Evolutionary conservation across 1,140 invertebrate genomes (phyloP).

Genomic region (Drosophila carrolli): DNA sequence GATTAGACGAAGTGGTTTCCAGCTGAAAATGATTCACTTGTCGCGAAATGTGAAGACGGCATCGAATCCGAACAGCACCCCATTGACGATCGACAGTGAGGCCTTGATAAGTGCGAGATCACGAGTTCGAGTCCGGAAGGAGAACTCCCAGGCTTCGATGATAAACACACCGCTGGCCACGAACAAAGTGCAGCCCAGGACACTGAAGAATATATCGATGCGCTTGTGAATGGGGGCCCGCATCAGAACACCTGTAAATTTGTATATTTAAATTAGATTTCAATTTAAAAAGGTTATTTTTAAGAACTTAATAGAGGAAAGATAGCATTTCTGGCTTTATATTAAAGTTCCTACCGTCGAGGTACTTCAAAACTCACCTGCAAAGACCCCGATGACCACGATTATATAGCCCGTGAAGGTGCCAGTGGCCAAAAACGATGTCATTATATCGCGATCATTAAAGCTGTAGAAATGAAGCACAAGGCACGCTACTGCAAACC

Average conservation of each 20-base stretch:
- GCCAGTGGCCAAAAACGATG: slow-evolving; percentile 80
- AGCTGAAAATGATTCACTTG: slow-evolving; percentile 53
- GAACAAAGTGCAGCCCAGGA: slow-evolving; percentile 89
- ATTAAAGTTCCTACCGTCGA: too few species aligned
- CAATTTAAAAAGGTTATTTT: too few species aligned
- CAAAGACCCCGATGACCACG: slow-evolving; percentile 77
- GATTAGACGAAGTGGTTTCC: background rate
- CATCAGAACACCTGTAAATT: slow-evolving; percentile 86
- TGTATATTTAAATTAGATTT: background rate
- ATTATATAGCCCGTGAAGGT: slow-evolving; percentile 82
- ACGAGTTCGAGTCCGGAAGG: slow-evolving; percentile 78
- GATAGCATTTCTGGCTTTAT: too few species aligned
- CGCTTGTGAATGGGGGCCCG: slow-evolving; percentile 88
- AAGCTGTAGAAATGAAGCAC: slow-evolving; percentile 82
- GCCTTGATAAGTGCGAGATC: slow-evolving; percentile 90
- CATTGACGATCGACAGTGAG: slow-evolving; percentile 89
- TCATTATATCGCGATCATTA: slow-evolving; percentile 83
- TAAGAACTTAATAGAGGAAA: too few species aligned
- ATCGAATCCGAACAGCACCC: slow-evolving; percentile 89
- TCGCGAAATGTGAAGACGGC: slow-evolving; percentile 90
- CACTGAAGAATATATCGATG: slow-evolving; percentile 90
- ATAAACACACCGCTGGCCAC: slow-evolving; percentile 89
- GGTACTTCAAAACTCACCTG: slow-evolving; percentile 50
- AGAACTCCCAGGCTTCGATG: slow-evolving; percentile 86
- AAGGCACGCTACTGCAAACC: slow-evolving; percentile 75